These are phyloP conservation scores for Melieria crassipennis DNA, from an alignment of 2,888 invertebrate genomes.

Conservation along the genomic window DNA sequence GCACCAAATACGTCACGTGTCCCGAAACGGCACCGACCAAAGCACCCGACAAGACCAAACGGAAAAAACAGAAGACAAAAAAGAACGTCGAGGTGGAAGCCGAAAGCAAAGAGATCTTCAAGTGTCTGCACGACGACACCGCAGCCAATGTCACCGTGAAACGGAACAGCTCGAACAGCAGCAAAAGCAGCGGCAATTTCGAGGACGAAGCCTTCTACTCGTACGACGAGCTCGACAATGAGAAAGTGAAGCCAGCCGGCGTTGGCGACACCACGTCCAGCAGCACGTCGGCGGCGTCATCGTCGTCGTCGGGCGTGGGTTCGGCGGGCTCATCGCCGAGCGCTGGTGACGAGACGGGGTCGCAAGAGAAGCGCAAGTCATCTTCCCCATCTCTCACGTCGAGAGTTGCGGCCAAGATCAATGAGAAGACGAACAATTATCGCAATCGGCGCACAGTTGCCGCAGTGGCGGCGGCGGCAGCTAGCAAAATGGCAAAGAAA, in stretches of 20 bases:
- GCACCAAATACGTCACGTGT: slow-evolving; percentile 37
- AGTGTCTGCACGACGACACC: slow-evolving; percentile 11
- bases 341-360: slow-evolving; percentile 12
- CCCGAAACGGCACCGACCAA: neutral
- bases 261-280: neutral
- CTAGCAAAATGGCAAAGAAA: slow-evolving; percentile 46
- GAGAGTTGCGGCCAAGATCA: slow-evolving; percentile 62
- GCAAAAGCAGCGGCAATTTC: slow-evolving; percentile 49
- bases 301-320: slow-evolving; percentile 5
- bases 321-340: slow-evolving; percentile 6
- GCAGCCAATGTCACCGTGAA: slow-evolving; percentile 40
- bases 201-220: slow-evolving; percentile 51
- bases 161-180: slow-evolving; percentile 49
- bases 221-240: slow-evolving; percentile 46
- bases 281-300: slow-evolving; percentile 18
- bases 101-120: slow-evolving; percentile 20
- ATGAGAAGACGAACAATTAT: slow-evolving; percentile 58
- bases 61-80: slow-evolving; percentile 14
- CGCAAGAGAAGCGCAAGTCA: slow-evolving; percentile 45
- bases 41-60: slow-evolving; percentile 25
- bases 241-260: slow-evolving; percentile 23
- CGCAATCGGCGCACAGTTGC: slow-evolving; percentile 54
- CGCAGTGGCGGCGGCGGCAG: slow-evolving; percentile 37
- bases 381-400: slow-evolving; percentile 62
- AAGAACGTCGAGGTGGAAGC: slow-evolving; percentile 7